These are phyloP conservation scores for Melanerpes formicivorus DNA, from an alignment of 2,113 vertebrate species.

Conservation along the genomic window DNA sequence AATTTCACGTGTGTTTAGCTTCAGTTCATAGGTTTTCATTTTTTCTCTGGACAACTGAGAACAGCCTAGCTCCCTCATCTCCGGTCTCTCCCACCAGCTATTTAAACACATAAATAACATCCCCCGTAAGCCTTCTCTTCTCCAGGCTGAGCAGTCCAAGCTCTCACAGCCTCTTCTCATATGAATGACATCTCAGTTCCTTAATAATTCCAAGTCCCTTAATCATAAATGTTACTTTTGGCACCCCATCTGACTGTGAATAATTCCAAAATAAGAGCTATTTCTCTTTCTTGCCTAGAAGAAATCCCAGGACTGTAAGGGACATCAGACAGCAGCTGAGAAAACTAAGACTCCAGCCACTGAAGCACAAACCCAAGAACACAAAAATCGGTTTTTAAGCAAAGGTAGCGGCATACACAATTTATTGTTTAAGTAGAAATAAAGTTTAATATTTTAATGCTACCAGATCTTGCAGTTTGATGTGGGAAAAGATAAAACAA, in stretches of 20 bases:
- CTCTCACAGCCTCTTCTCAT: background rate
- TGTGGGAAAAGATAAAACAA: too few species aligned
- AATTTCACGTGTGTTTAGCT: background rate
- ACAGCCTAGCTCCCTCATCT: background rate
- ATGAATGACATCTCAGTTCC: background rate
- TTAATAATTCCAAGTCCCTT: background rate
- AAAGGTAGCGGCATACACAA: background rate
- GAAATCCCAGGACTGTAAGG: background rate
- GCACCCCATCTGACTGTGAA: background rate
- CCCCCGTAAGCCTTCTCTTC: background rate
- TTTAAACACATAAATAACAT: background rate
- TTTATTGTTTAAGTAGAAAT: background rate
- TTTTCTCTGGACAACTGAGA: background rate
- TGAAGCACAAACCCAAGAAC: background rate
- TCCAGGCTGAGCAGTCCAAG: background rate
- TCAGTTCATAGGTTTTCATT: background rate
- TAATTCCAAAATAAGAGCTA: background rate
- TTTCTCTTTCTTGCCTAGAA: background rate
- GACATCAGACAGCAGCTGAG: background rate
- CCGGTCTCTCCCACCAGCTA: background rate
- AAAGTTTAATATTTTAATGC: background rate
- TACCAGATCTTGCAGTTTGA: background rate
- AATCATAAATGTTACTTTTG: background rate
- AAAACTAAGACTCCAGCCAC: background rate
- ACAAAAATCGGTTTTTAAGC: background rate